Percentiles rank a stretch among this genome's conserved stretches.
These are phyloP conservation scores for human DNA, from an alignment of 2,113 vertebrate species.

Conservation along the genomic window GRCh38 chr12:122070501-122071000, in stretches of 20 bases:
- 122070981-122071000: no score
- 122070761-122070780: no score
- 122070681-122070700: no score
- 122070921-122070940: no score
- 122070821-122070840: not conserved
- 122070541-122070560: not conserved
- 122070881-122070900: not conserved
- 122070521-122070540: not conserved
- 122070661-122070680: not conserved
- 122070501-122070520: not conserved
- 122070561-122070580: not conserved
- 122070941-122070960: no score
- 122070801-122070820: not conserved
- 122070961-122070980: no score
- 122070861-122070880: no score
- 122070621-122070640: not conserved
- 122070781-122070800: no score
- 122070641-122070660: not conserved
- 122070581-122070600: not conserved
- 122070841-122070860: no score
- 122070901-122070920: not conserved
- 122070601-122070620: not conserved
- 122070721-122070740: no score
- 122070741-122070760: no score
- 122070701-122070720: no score